These are phyloP conservation scores for Acanthopagrus latus DNA, from an alignment of 2,797 vertebrate species.

Conservation along the genomic window DNA sequence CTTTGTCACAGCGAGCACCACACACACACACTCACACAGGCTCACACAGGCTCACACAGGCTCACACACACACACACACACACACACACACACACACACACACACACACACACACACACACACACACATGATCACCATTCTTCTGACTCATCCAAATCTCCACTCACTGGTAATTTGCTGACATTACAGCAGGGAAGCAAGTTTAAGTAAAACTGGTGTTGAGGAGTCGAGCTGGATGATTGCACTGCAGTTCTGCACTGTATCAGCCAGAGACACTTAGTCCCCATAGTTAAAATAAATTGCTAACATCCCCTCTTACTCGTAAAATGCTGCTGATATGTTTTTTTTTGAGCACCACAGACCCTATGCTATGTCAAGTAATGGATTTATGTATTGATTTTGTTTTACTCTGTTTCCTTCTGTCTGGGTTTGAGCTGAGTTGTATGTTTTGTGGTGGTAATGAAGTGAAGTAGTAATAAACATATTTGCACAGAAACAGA, in stretches of 20 bases:
- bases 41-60: conserved; percentile 1
- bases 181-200: conserved; percentile 64
- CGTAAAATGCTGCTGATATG: conserved; percentile 47
- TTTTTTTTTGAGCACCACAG: conserved; percentile 17
- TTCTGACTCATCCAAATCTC: conserved; percentile 64
- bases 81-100: background rate
- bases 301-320: conserved; percentile 34
- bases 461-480: conserved; percentile 10
- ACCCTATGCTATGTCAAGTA: conserved; percentile 12
- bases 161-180: conserved; percentile 69
- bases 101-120: conserved; percentile 23
- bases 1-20: conserved; percentile 61
- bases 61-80: conserved; percentile 25
- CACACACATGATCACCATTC: conserved; percentile 34
- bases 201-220: conserved; percentile 71
- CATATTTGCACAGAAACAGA: conserved; percentile 16
- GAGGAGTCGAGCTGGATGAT: conserved; percentile 49
- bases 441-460: conserved; percentile 17
- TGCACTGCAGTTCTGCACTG: conserved; percentile 43
- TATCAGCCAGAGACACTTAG: conserved; percentile 27
- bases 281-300: conserved; percentile 48
- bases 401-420: conserved; percentile 26
- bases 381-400: conserved; percentile 52
- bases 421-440: conserved; percentile 15
- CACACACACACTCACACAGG: background rate